Evolutionary conservation across 2,797 vertebrate species (phyloP), one percentile per base, ranked within the genome.

Genomic region (Furcifer pardalis): DNA sequence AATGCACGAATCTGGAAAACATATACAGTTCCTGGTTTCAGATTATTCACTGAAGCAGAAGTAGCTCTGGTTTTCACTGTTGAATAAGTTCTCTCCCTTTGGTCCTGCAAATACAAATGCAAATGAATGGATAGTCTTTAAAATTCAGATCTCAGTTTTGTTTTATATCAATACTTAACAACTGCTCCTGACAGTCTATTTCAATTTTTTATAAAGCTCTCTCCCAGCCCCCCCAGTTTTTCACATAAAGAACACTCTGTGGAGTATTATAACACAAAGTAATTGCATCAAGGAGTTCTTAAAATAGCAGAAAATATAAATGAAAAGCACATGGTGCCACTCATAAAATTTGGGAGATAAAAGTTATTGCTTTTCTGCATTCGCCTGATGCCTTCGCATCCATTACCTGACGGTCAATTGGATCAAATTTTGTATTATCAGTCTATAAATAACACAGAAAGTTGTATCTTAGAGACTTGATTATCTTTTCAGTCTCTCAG

Each of bases 1-100:
- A 99, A 98, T 79, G 98, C 98, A 86, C 98, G 96, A 90, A 99
- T 98, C 96, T 99, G 98, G 95, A 99, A 99, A 91, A 99, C 96
- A 87, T 99, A 99, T 40, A 98, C 97, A 74, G 98, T 99, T 95
- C 98, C 98, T 90, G 98, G 98, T 93, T 98, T 99, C 94, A 99
- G 94, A 94, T 99, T 99, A 95, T 97, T 98, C 90, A 99, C 97
- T 4, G 97, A 99, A 88, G 97, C 98, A 44, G 98, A 98, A 37
- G 98, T 99, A 87, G 97, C 97, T 94, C 96, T 98, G 87, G 98
- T 98, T 96, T 98, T 98, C 91, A 99, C 96, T 21, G 98, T 99
- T 32, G 98, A 99, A 90, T 98, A 99, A 89, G 98, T 98, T 73
- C 97, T 97, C 90, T 99, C 98, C 93, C 98, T 98, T 95, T 99